phyloP scores from a whole-genome alignment of 2,888 invertebrate species.

The Apeira syringaria region DNA sequence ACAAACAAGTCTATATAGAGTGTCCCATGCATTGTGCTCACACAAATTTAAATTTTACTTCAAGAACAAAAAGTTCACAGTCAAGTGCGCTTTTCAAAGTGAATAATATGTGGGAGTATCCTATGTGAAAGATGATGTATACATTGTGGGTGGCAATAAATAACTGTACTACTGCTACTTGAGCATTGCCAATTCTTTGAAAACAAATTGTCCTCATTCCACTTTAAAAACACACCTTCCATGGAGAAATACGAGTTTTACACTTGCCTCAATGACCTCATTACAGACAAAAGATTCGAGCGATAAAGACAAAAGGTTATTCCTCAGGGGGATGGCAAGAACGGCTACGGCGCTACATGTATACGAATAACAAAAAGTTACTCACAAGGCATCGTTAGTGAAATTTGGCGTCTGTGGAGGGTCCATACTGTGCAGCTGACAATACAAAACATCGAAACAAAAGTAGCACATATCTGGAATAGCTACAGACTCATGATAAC shows the following conservation, averaged over 20 bases:
- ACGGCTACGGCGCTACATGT: constrained; percentile 21
- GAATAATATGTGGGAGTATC: constrained; percentile 33
- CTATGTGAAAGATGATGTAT: not conserved
- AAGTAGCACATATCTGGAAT: constrained; percentile 99
- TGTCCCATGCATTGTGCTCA: no score
- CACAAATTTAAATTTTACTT: constrained; percentile 29
- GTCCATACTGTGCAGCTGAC: constrained; percentile 96
- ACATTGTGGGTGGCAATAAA: not conserved
- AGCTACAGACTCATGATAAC: constrained; percentile 86
- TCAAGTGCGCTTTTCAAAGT: constrained; percentile 31
- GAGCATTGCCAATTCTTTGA: no score
- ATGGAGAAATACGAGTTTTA: constrained; percentile 14
- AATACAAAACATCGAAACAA: constrained; percentile 99
- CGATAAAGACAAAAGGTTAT: constrained; percentile 43
- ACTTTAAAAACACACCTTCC: not conserved
- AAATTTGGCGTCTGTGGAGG: constrained; percentile 96
- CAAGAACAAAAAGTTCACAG: constrained; percentile 26
- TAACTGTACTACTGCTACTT: no score
- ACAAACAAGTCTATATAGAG: no score
- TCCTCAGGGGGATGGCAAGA: constrained; percentile 22
- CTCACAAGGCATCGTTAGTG: constrained; percentile 98
- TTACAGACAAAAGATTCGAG: constrained; percentile 50
- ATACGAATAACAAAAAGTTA: constrained; percentile 43
- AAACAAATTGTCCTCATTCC: no score
- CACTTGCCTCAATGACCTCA: constrained; percentile 44